Conservation (phyloP, 2,888 invertebrate genomes). For the Epistrophella euchroma region DNA sequence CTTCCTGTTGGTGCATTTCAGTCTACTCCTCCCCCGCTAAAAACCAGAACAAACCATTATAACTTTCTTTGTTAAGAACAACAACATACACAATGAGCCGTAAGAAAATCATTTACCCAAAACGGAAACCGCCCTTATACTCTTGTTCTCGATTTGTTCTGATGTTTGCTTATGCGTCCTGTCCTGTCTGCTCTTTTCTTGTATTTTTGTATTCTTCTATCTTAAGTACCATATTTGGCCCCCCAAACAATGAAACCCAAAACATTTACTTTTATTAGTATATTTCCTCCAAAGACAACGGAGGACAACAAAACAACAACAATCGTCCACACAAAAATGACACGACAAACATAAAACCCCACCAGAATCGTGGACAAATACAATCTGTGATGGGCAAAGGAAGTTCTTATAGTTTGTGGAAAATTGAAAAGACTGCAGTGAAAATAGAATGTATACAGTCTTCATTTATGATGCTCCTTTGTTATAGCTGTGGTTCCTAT, state of each 20-base stretch:
- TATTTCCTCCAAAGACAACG: slow-evolving; percentile 68
- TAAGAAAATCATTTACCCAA: slow-evolving; percentile 54
- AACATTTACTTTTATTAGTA: slow-evolving; percentile 74
- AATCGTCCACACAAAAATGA: slow-evolving; percentile 57
- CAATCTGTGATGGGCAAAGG: slow-evolving; percentile 49
- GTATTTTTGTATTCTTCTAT: slow-evolving; percentile 29
- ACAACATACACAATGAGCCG: slow-evolving; percentile 39
- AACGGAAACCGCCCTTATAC: slow-evolving; percentile 47
- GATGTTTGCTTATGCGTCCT: not conserved
- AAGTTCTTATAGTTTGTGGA: slow-evolving; percentile 41
- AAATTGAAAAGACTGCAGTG: slow-evolving; percentile 51
- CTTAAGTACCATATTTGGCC: slow-evolving; percentile 19
- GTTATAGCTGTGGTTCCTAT: not conserved
- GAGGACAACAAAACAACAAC: slow-evolving; percentile 54
- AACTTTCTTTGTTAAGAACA: not conserved
- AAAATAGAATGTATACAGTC: slow-evolving; percentile 15
- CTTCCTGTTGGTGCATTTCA: slow-evolving; percentile 16
- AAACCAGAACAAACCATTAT: not conserved
- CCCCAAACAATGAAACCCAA: slow-evolving; percentile 56
- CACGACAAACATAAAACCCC: slow-evolving; percentile 59
- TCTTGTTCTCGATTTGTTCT: slow-evolving; percentile 21
- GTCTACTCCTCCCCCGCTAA: not conserved
- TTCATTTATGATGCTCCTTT: slow-evolving; percentile 35
- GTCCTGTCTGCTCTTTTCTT: slow-evolving; percentile 8
- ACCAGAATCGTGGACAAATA: slow-evolving; percentile 52